Evolutionary conservation across 2,888 invertebrate species (phyloP).

Genomic region (Anoplius nigerrimus): DNA sequence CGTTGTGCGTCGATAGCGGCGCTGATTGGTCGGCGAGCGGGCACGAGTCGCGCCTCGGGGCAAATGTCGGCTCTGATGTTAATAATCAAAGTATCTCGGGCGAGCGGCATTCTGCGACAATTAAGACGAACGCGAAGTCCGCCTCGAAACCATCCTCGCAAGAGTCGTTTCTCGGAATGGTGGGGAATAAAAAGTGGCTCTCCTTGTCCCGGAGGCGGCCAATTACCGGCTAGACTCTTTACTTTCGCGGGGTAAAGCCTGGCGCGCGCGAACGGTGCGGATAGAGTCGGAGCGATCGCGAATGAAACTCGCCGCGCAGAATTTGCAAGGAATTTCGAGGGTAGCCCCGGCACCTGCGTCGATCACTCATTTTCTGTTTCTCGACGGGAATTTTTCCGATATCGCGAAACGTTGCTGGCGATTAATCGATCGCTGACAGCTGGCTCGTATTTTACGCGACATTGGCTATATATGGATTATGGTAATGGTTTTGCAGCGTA

Average conservation of each 20-base stretch:
- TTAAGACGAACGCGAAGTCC: constrained; percentile 13
- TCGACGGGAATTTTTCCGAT: no score
- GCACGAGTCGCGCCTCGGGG: no score
- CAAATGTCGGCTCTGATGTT: no score
- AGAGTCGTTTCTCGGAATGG: constrained; percentile 32
- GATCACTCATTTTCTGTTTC: no score
- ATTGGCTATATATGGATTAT: no score
- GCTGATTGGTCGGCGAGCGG: no score
- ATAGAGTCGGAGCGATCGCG: neutral
- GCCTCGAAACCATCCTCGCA: constrained; percentile 6
- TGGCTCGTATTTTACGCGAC: no score
- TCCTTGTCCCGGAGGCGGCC: constrained; percentile 56
- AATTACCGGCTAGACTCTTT: constrained; percentile 58
- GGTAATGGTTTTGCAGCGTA: no score
- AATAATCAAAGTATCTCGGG: neutral
- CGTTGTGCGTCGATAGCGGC: no score
- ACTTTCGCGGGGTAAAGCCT: constrained; percentile 51
- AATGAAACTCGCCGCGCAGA: constrained; percentile 9
- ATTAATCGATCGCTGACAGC: no score
- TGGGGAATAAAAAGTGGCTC: constrained; percentile 56
- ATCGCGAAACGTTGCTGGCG: no score
- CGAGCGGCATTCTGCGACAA: constrained; percentile 8
- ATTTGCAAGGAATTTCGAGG: constrained; percentile 15
- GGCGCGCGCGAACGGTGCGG: constrained; percentile 8
- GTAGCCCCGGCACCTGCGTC: neutral